Conservation (phyloP, 2,797 vertebrate genomes). For the Numenius phaeopus region DNA sequence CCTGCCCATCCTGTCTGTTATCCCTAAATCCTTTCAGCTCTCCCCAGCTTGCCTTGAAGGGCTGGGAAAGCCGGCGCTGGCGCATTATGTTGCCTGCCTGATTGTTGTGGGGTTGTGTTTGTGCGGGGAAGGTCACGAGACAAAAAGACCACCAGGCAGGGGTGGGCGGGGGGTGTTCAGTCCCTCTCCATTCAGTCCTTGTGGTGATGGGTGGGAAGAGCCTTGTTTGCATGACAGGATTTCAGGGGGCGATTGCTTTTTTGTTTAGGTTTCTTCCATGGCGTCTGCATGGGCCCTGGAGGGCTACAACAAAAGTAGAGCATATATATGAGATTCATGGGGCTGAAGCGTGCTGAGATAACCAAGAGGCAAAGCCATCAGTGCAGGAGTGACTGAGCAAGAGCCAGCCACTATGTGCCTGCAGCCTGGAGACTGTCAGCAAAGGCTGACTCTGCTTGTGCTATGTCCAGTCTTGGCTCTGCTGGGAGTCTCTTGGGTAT, state of each 20-base stretch:
- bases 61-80: constrained; percentile 31
- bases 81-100: constrained; percentile 19
- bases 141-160: constrained; percentile 70
- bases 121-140: constrained; percentile 60
- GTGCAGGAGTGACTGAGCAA: not conserved
- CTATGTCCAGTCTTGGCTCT: not conserved
- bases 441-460: not conserved
- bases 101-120: constrained; percentile 67
- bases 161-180: not conserved
- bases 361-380: not conserved
- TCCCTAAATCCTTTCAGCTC: constrained; percentile 14
- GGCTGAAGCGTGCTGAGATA: not conserved
- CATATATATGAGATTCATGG: constrained; percentile 10
- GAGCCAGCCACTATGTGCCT: not conserved
- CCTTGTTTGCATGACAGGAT: constrained; percentile 64
- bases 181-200: constrained; percentile 47
- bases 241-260: constrained; percentile 45
- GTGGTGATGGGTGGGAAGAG: constrained; percentile 56
- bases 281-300: constrained; percentile 9
- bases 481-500: not conserved
- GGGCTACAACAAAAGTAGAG: constrained; percentile 37
- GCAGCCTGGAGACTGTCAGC: not conserved
- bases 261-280: constrained; percentile 32
- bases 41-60: constrained; percentile 37
- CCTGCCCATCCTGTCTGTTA: not conserved